phyloP scores from a whole-genome alignment of 1,140 invertebrate species.

The Manduca sexta region DNA sequence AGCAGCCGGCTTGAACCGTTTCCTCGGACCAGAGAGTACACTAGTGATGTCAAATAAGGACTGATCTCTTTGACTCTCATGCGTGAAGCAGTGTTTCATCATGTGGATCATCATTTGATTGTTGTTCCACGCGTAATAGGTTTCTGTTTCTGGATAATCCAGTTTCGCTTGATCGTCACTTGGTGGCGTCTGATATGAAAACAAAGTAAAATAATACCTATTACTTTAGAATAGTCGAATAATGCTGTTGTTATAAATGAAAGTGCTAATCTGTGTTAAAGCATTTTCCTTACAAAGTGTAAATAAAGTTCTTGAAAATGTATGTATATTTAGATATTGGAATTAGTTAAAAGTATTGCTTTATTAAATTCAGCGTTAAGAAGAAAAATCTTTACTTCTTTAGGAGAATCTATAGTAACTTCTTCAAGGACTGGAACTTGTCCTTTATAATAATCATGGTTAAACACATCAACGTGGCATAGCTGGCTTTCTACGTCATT shows the following conservation, averaged over 20 bases:
- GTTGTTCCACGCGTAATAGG: conserved; percentile 54
- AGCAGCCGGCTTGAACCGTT: conserved; percentile 32
- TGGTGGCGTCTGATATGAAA: too few species aligned
- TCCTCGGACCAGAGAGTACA: conserved; percentile 38
- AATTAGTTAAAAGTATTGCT: too few species aligned
- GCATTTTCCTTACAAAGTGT: too few species aligned
- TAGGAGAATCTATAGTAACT: conserved; percentile 10
- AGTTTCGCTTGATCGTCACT: too few species aligned
- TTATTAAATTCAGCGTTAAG: too few species aligned
- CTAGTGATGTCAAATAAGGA: conserved; percentile 21
- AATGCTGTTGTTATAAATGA: neutral
- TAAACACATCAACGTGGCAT: conserved; percentile 35
- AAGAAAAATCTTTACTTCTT: too few species aligned
- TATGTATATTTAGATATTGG: too few species aligned
- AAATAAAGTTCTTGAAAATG: too few species aligned
- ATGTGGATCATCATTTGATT: conserved; percentile 35
- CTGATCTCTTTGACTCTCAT: conserved; percentile 32
- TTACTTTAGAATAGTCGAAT: neutral
- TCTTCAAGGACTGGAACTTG: conserved; percentile 29
- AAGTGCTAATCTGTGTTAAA: too few species aligned
- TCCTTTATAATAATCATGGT: conserved; percentile 37
- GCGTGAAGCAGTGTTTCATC: conserved; percentile 53
- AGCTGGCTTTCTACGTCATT: conserved; percentile 40
- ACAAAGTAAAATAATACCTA: too few species aligned
- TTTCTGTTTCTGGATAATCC: neutral